These are phyloP conservation scores for Helicoverpa armigera DNA, from an alignment of 1,140 invertebrate genomes.

Conservation along the genomic window DNA sequence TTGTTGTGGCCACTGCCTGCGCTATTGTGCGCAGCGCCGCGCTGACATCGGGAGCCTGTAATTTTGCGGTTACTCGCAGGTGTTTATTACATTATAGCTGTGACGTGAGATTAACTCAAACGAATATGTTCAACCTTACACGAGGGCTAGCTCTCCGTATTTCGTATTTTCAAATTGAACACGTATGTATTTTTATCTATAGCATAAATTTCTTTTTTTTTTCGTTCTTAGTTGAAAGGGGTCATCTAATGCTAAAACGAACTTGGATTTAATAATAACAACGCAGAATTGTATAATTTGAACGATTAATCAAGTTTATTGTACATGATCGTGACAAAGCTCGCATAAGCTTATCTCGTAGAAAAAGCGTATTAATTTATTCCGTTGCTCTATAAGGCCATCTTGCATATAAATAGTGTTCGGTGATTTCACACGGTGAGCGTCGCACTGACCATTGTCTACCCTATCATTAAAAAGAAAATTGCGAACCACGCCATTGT, in stretches of 20 bases:
- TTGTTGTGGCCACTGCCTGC: slow-evolving; percentile 56
- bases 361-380: slow-evolving; percentile 53
- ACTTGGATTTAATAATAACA: slow-evolving; percentile 33
- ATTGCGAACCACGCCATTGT: slow-evolving; percentile 75
- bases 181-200: neutral
- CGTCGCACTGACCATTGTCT: slow-evolving; percentile 76
- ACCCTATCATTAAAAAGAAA: slow-evolving; percentile 75
- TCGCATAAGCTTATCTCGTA: slow-evolving; percentile 36
- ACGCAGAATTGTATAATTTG: slow-evolving; percentile 8
- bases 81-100: slow-evolving; percentile 70
- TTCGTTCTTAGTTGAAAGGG: neutral
- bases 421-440: slow-evolving; percentile 78
- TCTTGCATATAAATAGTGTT: slow-evolving; percentile 49
- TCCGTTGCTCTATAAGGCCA: slow-evolving; percentile 48
- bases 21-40: slow-evolving; percentile 69
- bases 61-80: slow-evolving; percentile 82
- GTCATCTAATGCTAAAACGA: neutral
- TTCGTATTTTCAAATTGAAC: neutral
- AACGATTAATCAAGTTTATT: slow-evolving; percentile 40
- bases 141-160: slow-evolving; percentile 39
- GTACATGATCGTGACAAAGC: slow-evolving; percentile 7
- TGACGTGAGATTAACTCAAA: slow-evolving; percentile 49
- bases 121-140: slow-evolving; percentile 40
- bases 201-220: too few relatives aligned
- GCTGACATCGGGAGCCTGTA: slow-evolving; percentile 74